Base-by-base conservation (phyloP, 1,140 invertebrate species). In the Dendrolimus punctatus region DNA sequence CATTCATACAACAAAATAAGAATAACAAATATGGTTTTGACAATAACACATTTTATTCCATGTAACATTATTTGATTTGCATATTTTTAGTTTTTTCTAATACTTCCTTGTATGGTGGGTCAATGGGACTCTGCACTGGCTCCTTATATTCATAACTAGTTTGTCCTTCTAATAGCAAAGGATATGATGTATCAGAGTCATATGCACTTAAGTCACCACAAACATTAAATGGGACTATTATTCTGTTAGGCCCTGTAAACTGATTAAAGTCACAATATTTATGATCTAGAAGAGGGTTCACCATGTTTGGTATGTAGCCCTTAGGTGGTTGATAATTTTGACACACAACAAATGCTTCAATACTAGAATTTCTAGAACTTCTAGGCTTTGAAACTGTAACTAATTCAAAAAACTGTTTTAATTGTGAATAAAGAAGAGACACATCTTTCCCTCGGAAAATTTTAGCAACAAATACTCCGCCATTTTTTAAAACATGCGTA, bases 261-360 rank as follows among this genome's bases (percentile, higher is more conserved):
- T 90, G 63, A 73, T 91, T 88, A 74, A 92, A 92, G 66, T 92
- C 83, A 87, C 90, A 91, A 73, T 91, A 91, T 55, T 91, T 89
- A 64, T 93, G 90, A 73, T 96, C 91, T 39, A 96, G 85, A 39
- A 97, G 87, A 38, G 96, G 95, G 85, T 98, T 98, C 2, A 95
- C 90, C 91, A 98, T 95, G 54, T 93, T 95, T 8, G 97, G 96
- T 52, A 91, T 85, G 74, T 97, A 99, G 3, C 91, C 95, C 7
- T 91, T 79, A 1, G 97, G 97, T 50, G 95, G 94, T 5, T 76
- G 82, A 76, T 97, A 99, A 41, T 94, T 89, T 77, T 93, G 90
- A 73, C 97, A 99, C 2, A 99, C 95, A 37, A 98, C 95, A 91
- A 99, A 99, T 2, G 97, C 94, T 87, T 99, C 96, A 56, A 99